Base-by-base conservation (phyloP, 2,797 vertebrate genomes). In the Sebastiscus albofasciatus region DNA sequence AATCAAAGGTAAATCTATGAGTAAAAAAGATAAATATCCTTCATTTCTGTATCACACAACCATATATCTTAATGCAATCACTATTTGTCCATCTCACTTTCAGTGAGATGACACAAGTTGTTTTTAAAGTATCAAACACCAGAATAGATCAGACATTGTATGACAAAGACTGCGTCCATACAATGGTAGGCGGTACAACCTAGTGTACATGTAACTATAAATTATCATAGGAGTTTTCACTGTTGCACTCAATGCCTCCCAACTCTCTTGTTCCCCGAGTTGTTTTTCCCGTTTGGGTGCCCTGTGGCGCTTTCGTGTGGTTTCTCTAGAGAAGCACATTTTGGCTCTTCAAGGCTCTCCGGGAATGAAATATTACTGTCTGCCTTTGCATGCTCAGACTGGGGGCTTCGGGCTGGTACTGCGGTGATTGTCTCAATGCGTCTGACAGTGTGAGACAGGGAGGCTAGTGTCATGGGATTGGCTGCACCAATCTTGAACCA, bases 201-300 rank as follows among this genome's bases (percentile, higher is more conserved):
- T 69, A 62, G 67, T 83, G 71, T 74, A 71, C 72, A 83, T 64
- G 60, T 8, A 79, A 75, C 81, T 79, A 87, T 91, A 87, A 93
- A 87, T 91, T 68, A 90, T 90, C 77, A 34, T 79, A 34, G 54
- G 76, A 73, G 66, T 87, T 82, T 86, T 90, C 60, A 77, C 39
- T 81, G 72, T 90, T 84, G 69, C 72, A 0, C 79, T 85, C 71
- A 83, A 85, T 81, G 90, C 75, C 84, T 89, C 75, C 75, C 52
- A 34, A 77, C 79, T 87, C 87, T 92, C 89, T 90, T 88, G 82
- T 88, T 94, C 84, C 55, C 22, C 3, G 9, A 93, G 90, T 94
- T 92, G 93, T 94, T 95, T 94, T 93, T 93, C 92, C 79, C 75
- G 81, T 93, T 94, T 91, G 82, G 42, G 78, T 91, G 88, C 92